Evolutionary conservation across 2,113 vertebrate species (phyloP).

Genomic region (Prunella himalayana): DNA sequence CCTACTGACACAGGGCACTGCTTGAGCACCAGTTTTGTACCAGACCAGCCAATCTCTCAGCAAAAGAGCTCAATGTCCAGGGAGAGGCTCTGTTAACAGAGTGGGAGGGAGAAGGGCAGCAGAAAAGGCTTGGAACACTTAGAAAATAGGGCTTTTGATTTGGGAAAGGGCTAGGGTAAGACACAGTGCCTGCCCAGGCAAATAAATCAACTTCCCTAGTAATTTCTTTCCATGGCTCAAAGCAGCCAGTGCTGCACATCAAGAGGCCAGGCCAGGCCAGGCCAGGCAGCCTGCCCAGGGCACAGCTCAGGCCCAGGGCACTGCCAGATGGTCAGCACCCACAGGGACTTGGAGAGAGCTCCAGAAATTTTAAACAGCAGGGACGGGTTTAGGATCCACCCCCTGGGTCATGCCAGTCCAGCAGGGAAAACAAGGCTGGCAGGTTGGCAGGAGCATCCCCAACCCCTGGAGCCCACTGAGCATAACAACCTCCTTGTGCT

Average conservation of each 20-base stretch:
- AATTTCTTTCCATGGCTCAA: constrained; percentile 50
- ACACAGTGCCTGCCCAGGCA: not conserved
- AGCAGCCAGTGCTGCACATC: not conserved
- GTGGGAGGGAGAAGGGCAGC: not conserved
- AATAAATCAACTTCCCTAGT: constrained; percentile 37
- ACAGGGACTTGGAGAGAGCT: not conserved
- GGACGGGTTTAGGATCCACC: not conserved
- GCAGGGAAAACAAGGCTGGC: not conserved
- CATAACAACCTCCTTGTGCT: not conserved
- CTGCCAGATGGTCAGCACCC: not conserved
- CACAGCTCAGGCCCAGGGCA: not conserved
- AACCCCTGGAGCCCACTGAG: not conserved
- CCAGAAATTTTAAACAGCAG: not conserved
- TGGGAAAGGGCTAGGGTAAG: not conserved
- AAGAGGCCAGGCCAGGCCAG: not conserved
- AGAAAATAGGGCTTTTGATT: not conserved
- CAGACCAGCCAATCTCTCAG: not conserved
- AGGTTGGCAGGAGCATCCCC: not conserved
- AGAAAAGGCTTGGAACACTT: not conserved
- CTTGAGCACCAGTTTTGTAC: not conserved
- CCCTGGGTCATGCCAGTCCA: not conserved
- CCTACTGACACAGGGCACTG: not conserved
- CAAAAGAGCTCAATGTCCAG: accelerated
- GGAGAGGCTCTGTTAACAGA: not conserved
- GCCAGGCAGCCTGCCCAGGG: not conserved